Evolutionary conservation across 2,797 vertebrate species (phyloP), one percentile per base, ranked within the genome.

Genomic region (Pachyuromys duprasi): DNA sequence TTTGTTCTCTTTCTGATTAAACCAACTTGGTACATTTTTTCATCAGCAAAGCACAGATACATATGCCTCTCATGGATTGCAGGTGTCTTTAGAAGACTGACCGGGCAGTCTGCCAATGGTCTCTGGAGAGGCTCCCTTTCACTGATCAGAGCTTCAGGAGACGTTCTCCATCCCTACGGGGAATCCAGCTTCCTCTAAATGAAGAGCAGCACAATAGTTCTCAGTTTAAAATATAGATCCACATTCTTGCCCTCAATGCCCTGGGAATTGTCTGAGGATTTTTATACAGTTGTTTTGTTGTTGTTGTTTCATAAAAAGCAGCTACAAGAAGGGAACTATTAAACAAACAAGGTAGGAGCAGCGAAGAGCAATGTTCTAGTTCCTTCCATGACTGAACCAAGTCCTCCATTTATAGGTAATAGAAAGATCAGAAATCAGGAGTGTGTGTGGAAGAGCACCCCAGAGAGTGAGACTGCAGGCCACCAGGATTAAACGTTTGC

Each of bases 1-100:
- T 87, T 76, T 90, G n/a, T 84, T 86, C 67, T 89, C 55, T 93
- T 93, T 78, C 49, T 96, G 31, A 69, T 95, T 89, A 92, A 92
- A 82, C 55, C 28, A 92, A 49, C 62, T 92, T 80, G 36, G 28
- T 75, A 63, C 39, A 55, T 70, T 20, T 93, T 96, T 33, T 93
- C 26, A 5, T 45, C 65, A 62, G 82, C 75, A 90, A 94, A 93
- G 89, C 89, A 63, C 1, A 5, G 18, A 72, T 53, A 74, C 2
- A n/a, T 8, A 4, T 55, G 62, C n/a, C 45, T 81, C 4, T 60
- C 70, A 9, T 55, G 11, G 80, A 11, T 80, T 92, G 28, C 57
- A 31, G 39, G 36, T 63, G 53, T 87, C 36, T 36, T 22, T 55
- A 62, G 86, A 89, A 57, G 31, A 62, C 80, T 80, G 45, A 79